Evolutionary conservation across 92 coral and sea anemone species (phyloP).

Genomic region (Paragorgia papillata): DNA sequence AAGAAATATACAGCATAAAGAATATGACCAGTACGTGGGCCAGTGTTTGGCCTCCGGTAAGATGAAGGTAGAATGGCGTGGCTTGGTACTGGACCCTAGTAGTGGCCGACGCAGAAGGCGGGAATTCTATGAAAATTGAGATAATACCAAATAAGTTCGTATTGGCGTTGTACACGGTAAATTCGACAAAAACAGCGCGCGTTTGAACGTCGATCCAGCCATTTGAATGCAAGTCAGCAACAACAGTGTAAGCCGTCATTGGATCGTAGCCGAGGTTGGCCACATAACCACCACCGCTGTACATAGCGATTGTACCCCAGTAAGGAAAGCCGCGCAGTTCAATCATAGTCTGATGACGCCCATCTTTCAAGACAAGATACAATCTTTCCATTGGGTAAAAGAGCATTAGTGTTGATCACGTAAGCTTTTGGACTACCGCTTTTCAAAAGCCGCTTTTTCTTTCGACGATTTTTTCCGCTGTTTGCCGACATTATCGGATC

Average conservation of each 20-base stretch:
- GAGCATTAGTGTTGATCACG: conserved; percentile 68
- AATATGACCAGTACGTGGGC: conserved; percentile 72
- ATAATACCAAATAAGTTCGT: conserved; percentile 76
- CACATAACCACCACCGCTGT: conserved; percentile 87
- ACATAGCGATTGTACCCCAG: conserved; percentile 70
- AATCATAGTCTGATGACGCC: conserved; percentile 60
- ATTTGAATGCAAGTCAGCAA: conserved; percentile 61
- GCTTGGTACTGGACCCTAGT: conserved; percentile 40
- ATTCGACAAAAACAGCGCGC: conserved; percentile 72
- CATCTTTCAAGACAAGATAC: conserved; percentile 88
- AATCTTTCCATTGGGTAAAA: conserved; percentile 75
- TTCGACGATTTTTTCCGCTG: conserved; percentile 82
- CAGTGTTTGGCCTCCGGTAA: conserved; percentile 54
- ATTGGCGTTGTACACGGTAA: conserved; percentile 84
- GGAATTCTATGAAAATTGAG: conserved; percentile 67
- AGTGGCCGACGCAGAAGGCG: conserved; percentile 66
- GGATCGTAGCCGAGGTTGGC: conserved; percentile 80
- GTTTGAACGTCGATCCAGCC: conserved; percentile 80
- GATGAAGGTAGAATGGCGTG: conserved; percentile 5
- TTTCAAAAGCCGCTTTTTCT: conserved; percentile 45
- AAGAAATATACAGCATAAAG: conserved; percentile 74
- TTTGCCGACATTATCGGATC: conserved; percentile 78
- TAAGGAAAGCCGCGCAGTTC: conserved; percentile 85
- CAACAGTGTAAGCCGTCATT: conserved; percentile 72
- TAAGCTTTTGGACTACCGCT: conserved; percentile 63